Evolutionary conservation across 2,113 vertebrate species (phyloP).

Genomic region (Rhegmatorhina hoffmannsi): DNA sequence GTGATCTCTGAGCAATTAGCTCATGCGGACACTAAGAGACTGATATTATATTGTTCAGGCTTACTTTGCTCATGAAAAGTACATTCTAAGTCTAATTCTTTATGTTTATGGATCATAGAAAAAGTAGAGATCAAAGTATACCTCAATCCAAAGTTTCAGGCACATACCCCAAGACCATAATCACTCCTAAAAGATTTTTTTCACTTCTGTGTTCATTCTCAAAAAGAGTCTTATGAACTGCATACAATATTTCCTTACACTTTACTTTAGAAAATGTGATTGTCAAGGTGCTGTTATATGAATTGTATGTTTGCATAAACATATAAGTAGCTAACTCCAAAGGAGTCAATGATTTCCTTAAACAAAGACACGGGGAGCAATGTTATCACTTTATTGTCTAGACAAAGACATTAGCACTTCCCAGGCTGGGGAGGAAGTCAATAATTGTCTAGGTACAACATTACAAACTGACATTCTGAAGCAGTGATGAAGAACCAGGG

Average conservation of each 20-base stretch:
- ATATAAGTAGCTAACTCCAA: neutral
- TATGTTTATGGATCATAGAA: neutral
- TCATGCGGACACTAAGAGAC: neutral
- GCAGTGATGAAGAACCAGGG: neutral
- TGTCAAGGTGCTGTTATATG: neutral
- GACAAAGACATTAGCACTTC: neutral
- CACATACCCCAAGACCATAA: neutral
- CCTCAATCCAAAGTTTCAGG: neutral
- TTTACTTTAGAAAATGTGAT: neutral
- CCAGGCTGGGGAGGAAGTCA: neutral
- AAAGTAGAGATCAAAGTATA: neutral
- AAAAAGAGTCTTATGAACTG: neutral
- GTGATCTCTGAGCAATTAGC: neutral
- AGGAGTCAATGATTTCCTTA: neutral
- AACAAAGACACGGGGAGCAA: accelerated
- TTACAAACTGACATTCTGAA: neutral
- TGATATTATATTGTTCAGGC: neutral
- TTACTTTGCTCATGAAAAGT: neutral
- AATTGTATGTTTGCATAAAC: neutral
- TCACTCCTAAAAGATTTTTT: neutral
- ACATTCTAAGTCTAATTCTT: neutral
- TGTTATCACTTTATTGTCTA: neutral
- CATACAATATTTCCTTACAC: neutral
- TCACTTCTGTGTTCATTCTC: neutral
- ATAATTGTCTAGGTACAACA: neutral